Evolutionary conservation across 2,888 invertebrate species (phyloP), one percentile per base, ranked within the genome.

Genomic region (Lissocephala sabroskyi): DNA sequence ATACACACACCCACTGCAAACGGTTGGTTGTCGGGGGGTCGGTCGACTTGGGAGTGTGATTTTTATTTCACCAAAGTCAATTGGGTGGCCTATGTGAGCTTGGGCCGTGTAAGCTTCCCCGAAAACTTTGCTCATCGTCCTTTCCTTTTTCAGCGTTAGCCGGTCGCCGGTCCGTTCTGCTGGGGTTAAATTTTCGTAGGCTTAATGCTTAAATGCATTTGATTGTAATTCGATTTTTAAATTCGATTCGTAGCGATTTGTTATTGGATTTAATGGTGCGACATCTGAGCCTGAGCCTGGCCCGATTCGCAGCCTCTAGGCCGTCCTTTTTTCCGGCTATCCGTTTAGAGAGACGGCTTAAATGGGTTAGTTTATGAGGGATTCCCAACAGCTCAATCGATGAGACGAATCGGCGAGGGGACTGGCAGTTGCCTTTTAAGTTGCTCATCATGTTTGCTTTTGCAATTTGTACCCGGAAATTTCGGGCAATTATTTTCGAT

Each of bases 211-310:
- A 73, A 70, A 76, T 67, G 75, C 76, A 75, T 70, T 70, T 74
- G 70, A 70, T 70, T 76, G 70, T 70, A 76, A 70, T 76, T 65
- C 77, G 77, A 74, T 70, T 76, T 36, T 70, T 76, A 70, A 76
- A 74, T 66, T 68, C 76, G 60, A 64, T 68, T 65, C 65, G 53
- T 53, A 56, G 49, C 75, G 74, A 77, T 71, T 76, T 68, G 77
- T 71, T 71, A 70, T 76, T 74, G 71, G 67, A 65, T 63, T 56
- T 71, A 78, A 74, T 74, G 71, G 63, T 62, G 59, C 65, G 73
- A 75, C 73, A 75, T 71, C 66, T 74, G 78, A 77, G 71, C 63
- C 46, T 35, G 14, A 18, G 46, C 39, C 26, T 32, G 13, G n/a
- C n/a, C n/a, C n/a, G n/a, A n/a, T n/a, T n/a, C n/a, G n/a, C n/a